Percentiles rank a stretch among this genome's conserved stretches.
Evolutionary conservation across 30 jellyfish, hydroid and myxozoan species (phyloP).

Genomic region (Aurelia sp.): DNA sequence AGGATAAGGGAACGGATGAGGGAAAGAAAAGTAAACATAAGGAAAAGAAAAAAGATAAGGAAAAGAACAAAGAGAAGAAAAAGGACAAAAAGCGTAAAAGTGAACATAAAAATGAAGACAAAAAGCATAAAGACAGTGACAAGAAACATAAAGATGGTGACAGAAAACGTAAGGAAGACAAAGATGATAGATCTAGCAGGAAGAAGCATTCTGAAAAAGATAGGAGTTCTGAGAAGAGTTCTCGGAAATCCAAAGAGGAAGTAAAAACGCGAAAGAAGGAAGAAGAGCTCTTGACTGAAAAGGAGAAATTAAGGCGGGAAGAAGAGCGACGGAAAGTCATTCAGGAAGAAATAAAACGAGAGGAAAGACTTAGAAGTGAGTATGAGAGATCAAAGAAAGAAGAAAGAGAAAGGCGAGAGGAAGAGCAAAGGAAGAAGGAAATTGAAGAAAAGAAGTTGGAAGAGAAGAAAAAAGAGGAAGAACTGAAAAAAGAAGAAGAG

Average conservation of each 20-base stretch:
- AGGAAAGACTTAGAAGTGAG: slow-evolving; percentile 51
- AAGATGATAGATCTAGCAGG: slow-evolving; percentile 28
- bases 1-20: slow-evolving; percentile 3
- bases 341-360: slow-evolving; percentile 64
- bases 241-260: slow-evolving; percentile 54
- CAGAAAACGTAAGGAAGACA: slow-evolving; percentile 12
- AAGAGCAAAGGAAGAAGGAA: slow-evolving; percentile 39
- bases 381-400: slow-evolving; percentile 42
- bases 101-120: slow-evolving; percentile 4
- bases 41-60: slow-evolving; percentile 17
- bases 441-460: slow-evolving; percentile 7
- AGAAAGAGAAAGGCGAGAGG: slow-evolving; percentile 51
- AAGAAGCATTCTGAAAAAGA: slow-evolving; percentile 58
- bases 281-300: slow-evolving; percentile 4
- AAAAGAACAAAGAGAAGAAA: slow-evolving; percentile 34
- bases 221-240: slow-evolving; percentile 8
- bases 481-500: slow-evolving; percentile 55
- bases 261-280: not conserved
- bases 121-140: slow-evolving; percentile 19
- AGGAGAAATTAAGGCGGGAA: slow-evolving; percentile 49
- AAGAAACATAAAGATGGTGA: slow-evolving; percentile 21
- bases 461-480: slow-evolving; percentile 64
- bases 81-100: slow-evolving; percentile 6
- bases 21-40: slow-evolving; percentile 7
- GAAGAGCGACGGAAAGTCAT: slow-evolving; percentile 54